Conservation (phyloP, 2,888 invertebrate species). For the Scaeva pyrastri region DNA sequence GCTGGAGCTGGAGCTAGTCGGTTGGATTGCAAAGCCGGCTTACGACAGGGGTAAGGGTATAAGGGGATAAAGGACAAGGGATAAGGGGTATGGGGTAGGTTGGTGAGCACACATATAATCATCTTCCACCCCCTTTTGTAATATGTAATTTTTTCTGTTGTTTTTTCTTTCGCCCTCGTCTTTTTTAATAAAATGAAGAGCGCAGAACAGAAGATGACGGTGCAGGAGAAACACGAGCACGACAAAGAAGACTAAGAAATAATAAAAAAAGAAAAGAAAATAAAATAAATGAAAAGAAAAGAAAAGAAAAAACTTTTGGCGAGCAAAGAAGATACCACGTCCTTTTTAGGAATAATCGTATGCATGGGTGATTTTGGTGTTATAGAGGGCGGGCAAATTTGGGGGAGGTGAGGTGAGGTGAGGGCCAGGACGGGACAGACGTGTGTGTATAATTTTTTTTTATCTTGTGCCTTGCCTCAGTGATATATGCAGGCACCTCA, state of each 20-base stretch:
- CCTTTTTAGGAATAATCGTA: conserved; percentile 73
- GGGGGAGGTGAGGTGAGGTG: not conserved
- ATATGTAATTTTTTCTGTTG: conserved; percentile 58
- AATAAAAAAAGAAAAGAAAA: conserved; percentile 24
- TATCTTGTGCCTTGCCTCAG: conserved; percentile 20
- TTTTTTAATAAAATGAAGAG: conserved; percentile 75
- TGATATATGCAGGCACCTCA: conserved; percentile 58
- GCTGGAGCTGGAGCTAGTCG: not conserved
- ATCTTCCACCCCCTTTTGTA: conserved; percentile 66
- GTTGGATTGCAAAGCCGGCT: not conserved
- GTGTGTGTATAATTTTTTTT: conserved; percentile 44
- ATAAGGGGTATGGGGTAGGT: no score
- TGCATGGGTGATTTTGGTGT: conserved; percentile 68
- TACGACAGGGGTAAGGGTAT: not conserved
- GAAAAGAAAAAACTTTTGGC: conserved; percentile 29
- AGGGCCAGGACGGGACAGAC: conserved; percentile 22
- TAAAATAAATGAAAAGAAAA: no score
- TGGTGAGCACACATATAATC: conserved; percentile 67
- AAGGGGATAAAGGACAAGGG: not conserved
- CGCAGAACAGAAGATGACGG: conserved; percentile 63
- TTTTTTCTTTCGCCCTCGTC: conserved; percentile 70
- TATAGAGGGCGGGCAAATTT: conserved; percentile 15
- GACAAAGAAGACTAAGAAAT: conserved; percentile 38
- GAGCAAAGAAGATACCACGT: conserved; percentile 60
- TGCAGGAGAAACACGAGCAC: conserved; percentile 49